A percentile compares a stretch with the other conserved stretches of the same genome.
These are phyloP conservation scores for Microctonus aethiopoides DNA, from an alignment of 2,888 invertebrate species.

Conservation along the genomic window DNA sequence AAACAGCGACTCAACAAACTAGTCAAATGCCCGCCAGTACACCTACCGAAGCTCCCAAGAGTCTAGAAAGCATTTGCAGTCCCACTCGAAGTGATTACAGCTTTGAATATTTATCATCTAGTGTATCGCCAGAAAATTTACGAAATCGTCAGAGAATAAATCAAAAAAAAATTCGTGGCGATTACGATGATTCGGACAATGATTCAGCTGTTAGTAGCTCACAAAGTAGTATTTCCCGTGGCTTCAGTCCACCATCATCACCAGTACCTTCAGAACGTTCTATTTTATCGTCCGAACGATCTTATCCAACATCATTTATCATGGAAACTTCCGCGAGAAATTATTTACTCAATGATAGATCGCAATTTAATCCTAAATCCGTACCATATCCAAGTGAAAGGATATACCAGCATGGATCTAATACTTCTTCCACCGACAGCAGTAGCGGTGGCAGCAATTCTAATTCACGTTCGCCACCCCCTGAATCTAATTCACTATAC, in stretches of 20 bases:
- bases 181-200: conserved; percentile 81
- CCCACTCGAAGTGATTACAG: conserved; percentile 72
- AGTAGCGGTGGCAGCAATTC: conserved; percentile 60
- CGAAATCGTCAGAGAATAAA: conserved; percentile 52
- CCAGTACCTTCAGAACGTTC: conserved; percentile 74
- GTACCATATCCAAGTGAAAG: conserved; percentile 39
- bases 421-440: conserved; percentile 67
- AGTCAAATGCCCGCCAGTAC: conserved; percentile 40
- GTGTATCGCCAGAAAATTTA: conserved; percentile 57
- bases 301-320: conserved; percentile 64
- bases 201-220: conserved; percentile 90
- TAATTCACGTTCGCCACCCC: conserved; percentile 65
- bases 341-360: conserved; percentile 37
- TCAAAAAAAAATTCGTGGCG: conserved; percentile 50
- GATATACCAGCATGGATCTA: conserved; percentile 45
- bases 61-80: conserved; percentile 72
- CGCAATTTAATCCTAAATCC: conserved; percentile 33
- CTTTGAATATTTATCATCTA: conserved; percentile 68
- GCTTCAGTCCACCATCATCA: conserved; percentile 79
- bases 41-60: conserved; percentile 68
- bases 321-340: conserved; percentile 60
- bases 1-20: conserved; percentile 38
- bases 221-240: conserved; percentile 81
- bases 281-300: conserved; percentile 67
- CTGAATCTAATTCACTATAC: conserved; percentile 41